phyloP scores from a whole-genome alignment of 1,140 invertebrate species.

The Atta texana region DNA sequence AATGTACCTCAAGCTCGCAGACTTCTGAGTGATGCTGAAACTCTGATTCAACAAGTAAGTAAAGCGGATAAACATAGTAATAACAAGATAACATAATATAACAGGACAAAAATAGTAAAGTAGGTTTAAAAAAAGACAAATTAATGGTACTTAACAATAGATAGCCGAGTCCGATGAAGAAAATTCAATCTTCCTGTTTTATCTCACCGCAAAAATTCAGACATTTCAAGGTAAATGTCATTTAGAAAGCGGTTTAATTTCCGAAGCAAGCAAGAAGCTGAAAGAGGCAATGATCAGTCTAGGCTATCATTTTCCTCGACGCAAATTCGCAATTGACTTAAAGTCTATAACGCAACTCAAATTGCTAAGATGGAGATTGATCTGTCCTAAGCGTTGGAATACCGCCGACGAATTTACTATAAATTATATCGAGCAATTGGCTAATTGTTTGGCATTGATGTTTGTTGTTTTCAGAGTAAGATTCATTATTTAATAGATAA shows the following conservation, averaged over 20 bases:
- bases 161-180: conserved; percentile 74
- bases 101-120: conserved; percentile 41
- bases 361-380: conserved; percentile 73
- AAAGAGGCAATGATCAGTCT: conserved; percentile 78
- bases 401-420: conserved; percentile 61
- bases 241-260: conserved; percentile 80
- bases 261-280: conserved; percentile 80
- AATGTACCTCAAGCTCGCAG: conserved; percentile 87
- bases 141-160: conserved; percentile 64
- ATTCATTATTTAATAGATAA: not conserved
- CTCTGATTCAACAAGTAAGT: conserved; percentile 75
- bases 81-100: not conserved
- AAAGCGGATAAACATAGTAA: not conserved
- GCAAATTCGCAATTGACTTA: conserved; percentile 75
- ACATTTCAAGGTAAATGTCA: conserved; percentile 83
- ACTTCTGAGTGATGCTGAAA: conserved; percentile 84
- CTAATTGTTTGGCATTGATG: conserved; percentile 84
- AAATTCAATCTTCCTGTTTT: conserved; percentile 81
- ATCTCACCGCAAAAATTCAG: conserved; percentile 84
- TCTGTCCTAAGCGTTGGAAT: conserved; percentile 61
- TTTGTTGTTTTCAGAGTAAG: conserved; percentile 84
- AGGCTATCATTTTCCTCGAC: conserved; percentile 82
- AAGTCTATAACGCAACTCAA: conserved; percentile 78
- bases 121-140: not conserved
- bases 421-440: conserved; percentile 85